phyloP scores from a whole-genome alignment of 1,140 invertebrate genomes.

The Nautilus pompilius region DNA sequence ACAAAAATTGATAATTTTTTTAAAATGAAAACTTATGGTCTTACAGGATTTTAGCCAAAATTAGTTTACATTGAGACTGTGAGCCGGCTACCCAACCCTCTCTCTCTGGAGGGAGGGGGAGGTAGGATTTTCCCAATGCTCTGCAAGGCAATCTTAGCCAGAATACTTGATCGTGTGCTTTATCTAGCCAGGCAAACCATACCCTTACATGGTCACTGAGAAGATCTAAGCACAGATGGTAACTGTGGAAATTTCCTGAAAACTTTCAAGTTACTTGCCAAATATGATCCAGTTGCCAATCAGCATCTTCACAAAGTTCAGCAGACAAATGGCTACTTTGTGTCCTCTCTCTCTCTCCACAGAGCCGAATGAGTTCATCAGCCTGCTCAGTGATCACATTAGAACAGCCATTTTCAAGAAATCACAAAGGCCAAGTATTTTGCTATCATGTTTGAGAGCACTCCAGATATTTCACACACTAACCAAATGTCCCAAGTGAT shows the following conservation, averaged over 20 bases:
- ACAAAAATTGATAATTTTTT: too few relatives aligned
- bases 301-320: background rate
- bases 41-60: too few relatives aligned
- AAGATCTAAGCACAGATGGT: background rate
- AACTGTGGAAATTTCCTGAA: background rate
- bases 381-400: background rate
- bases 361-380: background rate
- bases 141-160: too few relatives aligned
- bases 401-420: background rate
- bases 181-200: background rate
- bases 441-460: background rate
- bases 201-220: background rate
- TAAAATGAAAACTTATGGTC: too few relatives aligned
- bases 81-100: too few relatives aligned
- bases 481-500: background rate
- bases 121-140: too few relatives aligned
- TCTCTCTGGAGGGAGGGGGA: too few relatives aligned
- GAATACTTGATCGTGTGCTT: background rate
- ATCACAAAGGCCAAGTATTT: background rate
- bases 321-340: too few relatives aligned
- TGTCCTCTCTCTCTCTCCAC: background rate
- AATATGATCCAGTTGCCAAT: background rate
- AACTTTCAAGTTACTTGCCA: background rate
- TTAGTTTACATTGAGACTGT: too few relatives aligned
- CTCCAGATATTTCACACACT: background rate